These are phyloP conservation scores for Oncorhynchus gorbuscha DNA, from an alignment of 2,113 vertebrate species.

Conservation along the genomic window DNA sequence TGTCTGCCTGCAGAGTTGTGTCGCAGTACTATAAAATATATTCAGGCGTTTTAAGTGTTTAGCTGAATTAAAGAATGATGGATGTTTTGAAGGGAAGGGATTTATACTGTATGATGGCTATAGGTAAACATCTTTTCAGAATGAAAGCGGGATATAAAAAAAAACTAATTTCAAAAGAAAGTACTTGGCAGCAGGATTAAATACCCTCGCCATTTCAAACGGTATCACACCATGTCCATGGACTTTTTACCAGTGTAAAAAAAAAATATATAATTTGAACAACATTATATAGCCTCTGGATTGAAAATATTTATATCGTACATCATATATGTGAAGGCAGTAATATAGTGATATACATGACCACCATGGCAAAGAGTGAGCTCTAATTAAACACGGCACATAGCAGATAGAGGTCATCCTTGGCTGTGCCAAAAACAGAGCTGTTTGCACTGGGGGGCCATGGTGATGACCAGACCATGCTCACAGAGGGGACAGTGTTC, in stretches of 20 bases:
- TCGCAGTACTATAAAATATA: conserved; percentile 18
- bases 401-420: conserved; percentile 46
- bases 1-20: conserved; percentile 24
- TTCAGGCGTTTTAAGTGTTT: neutral
- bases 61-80: conserved; percentile 11
- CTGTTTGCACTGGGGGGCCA: conserved; percentile 58
- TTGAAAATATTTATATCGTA: neutral
- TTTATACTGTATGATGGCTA: no score
- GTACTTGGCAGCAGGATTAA: no score
- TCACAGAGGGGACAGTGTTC: conserved; percentile 7
- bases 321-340: no score
- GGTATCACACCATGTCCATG: no score
- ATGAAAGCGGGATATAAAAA: no score
- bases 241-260: no score
- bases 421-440: conserved; percentile 7
- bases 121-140: conserved; percentile 1
- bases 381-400: conserved; percentile 57
- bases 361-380: conserved; percentile 29
- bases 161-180: no score
- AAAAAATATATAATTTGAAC: neutral
- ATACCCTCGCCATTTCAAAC: no score
- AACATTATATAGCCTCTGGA: neutral
- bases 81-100: no score
- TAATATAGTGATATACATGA: neutral
- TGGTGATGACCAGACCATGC: conserved; percentile 50